Evolutionary conservation across 2,888 invertebrate genomes (phyloP).

Genomic region (Isotomurus palustris): DNA sequence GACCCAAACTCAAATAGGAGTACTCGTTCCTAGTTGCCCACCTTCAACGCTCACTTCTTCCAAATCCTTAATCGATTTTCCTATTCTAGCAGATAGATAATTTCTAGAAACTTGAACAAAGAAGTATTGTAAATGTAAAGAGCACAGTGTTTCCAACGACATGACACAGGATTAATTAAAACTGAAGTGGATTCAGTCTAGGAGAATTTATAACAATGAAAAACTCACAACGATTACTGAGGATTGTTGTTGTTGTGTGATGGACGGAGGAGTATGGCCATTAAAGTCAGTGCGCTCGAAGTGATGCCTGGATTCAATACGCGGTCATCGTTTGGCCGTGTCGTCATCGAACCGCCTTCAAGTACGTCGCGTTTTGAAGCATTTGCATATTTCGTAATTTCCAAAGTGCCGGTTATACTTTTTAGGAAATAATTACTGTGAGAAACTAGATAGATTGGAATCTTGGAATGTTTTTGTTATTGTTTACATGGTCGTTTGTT

Average conservation of each 20-base stretch:
- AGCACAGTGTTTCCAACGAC: too few species aligned
- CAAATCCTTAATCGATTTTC: too few species aligned
- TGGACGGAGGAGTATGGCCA: not conserved
- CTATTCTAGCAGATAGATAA: too few species aligned
- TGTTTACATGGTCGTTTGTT: not conserved
- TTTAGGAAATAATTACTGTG: not conserved
- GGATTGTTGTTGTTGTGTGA: too few species aligned
- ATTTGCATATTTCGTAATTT: not conserved
- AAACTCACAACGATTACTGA: too few species aligned
- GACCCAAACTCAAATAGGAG: too few species aligned
- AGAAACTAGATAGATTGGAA: not conserved
- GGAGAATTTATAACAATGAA: too few species aligned
- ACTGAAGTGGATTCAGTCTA: not conserved
- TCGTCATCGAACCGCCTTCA: slow-evolving; percentile 22
- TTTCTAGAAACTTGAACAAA: too few species aligned
- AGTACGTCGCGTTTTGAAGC: slow-evolving; percentile 4
- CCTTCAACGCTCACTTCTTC: too few species aligned
- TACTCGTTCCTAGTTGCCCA: too few species aligned
- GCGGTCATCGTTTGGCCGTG: slow-evolving; percentile 10
- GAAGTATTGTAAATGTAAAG: too few species aligned
- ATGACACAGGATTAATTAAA: too few species aligned
- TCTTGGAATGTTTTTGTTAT: not conserved
- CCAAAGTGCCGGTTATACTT: not conserved
- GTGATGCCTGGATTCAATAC: slow-evolving; percentile 8
- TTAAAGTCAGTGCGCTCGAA: slow-evolving; percentile 13